phyloP scores from a whole-genome alignment of 1,140 invertebrate species.

The Berghia stephanieae region DNA sequence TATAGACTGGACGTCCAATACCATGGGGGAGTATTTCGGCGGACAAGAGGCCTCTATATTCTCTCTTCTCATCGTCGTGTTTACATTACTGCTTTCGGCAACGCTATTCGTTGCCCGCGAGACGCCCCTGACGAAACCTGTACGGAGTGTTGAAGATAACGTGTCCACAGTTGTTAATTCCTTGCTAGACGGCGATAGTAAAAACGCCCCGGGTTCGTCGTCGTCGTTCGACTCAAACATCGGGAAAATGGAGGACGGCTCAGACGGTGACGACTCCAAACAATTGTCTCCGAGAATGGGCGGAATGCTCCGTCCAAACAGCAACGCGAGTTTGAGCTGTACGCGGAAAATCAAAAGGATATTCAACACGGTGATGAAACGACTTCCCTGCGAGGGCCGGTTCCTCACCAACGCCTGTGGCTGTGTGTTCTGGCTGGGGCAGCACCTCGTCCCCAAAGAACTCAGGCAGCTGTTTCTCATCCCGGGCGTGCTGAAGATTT shows the following conservation, averaged over 20 bases:
- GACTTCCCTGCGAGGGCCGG: background rate
- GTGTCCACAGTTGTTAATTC: no score
- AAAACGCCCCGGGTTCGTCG: no score
- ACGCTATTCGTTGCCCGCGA: conserved; percentile 59
- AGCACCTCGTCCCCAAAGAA: conserved; percentile 47
- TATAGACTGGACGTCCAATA: conserved; percentile 67
- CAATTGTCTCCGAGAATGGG: no score
- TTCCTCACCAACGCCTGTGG: conserved; percentile 12
- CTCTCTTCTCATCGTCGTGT: conserved; percentile 59
- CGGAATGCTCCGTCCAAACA: no score
- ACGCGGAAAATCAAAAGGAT: background rate
- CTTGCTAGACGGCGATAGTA: no score
- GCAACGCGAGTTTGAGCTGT: no score
- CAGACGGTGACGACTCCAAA: no score
- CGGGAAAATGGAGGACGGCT: no score
- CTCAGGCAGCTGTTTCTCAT: conserved; percentile 54
- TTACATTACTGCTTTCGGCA: conserved; percentile 50
- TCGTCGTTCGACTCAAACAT: no score
- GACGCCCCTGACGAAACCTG: conserved; percentile 36
- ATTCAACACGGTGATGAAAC: background rate
- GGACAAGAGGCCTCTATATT: conserved; percentile 62
- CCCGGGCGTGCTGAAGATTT: conserved; percentile 62
- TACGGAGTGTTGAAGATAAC: no score
- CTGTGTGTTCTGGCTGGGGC: conserved; percentile 18
- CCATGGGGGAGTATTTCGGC: conserved; percentile 56